Base-by-base conservation (phyloP, 1,140 invertebrate species). In the Zaprionus ornatus region DNA sequence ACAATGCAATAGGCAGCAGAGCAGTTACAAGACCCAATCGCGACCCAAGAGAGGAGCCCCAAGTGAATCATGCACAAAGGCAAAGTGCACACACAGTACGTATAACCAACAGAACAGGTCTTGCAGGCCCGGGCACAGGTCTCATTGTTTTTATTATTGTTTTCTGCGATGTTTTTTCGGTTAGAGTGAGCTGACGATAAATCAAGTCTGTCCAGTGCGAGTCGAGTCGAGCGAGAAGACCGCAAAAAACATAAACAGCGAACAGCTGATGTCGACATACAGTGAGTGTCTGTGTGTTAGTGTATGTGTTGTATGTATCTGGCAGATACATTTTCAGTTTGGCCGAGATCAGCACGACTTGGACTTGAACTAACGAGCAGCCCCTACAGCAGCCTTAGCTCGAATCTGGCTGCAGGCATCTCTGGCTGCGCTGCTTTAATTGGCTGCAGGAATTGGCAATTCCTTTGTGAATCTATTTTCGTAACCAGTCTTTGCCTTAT, bases 131-230 rank as follows among this genome's bases (percentile, higher is more conserved):
- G 10, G 9, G 29, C 29, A 9, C 29, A 32, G 29, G 35, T 69
- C 37, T 37, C 40, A 69, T 74, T 74, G 72, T 74, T 69, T 63
- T 29, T 54, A 3, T 35, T 40, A 27, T 55, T 40, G 17, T 59
- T n/a, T 52, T 17, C 32, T 27, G 37, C 15, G 37, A 40, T 40
- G 13, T 62, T 29, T 29, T 55, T 29, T 21, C 57, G 35, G 64
- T 52, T 54, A 72, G 52, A 74, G 56, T 27, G 56, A 74, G 74
- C 27, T 45, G 65, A 56, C 68, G 52, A 87, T 88, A 87, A 87
- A 87, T 87, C 83, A 87, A 87, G 83, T 82, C 79, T 79, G 79
- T 82, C 74, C 59, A 85, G 82, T 32, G 10, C 29, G 29, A 32
- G 29, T 32, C 29, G 29, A 29, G 27, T 87, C 37, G 75, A 75